Evolutionary conservation across 1,140 invertebrate species (phyloP).

Genomic region (Samia ricini): DNA sequence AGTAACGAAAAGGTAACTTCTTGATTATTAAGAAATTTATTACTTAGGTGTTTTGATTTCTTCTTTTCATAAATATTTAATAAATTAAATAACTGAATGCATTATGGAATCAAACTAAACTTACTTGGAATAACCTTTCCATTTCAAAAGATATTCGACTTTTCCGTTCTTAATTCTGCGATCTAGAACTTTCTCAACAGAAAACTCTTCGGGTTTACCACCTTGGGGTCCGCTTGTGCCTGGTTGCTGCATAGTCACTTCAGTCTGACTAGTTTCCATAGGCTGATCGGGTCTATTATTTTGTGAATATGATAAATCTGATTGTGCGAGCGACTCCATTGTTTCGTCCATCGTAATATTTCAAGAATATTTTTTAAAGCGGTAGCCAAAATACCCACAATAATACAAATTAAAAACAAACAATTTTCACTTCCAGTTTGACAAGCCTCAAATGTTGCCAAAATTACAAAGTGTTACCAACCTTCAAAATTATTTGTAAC

Average conservation of each 20-base stretch:
- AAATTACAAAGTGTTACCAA: no score
- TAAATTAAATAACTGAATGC: background rate
- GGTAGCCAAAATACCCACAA: no score
- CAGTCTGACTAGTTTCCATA: slow-evolving; percentile 33
- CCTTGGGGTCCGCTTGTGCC: slow-evolving; percentile 45
- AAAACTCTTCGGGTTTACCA: slow-evolving; percentile 83
- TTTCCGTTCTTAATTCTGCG: slow-evolving; percentile 88
- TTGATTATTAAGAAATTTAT: no score
- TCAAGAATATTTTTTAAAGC: background rate
- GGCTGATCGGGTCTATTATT: slow-evolving; percentile 10
- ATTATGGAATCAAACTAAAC: slow-evolving; percentile 51
- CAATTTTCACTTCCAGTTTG: background rate
- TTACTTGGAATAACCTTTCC: slow-evolving; percentile 90
- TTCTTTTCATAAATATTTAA: no score
- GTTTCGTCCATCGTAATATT: slow-evolving; percentile 33
- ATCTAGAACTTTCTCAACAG: slow-evolving; percentile 94
- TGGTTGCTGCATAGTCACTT: slow-evolving; percentile 21
- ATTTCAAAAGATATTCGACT: slow-evolving; percentile 93
- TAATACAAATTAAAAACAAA: background rate
- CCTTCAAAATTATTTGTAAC: no score
- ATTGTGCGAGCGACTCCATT: slow-evolving; percentile 29
- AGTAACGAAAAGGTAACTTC: no score
- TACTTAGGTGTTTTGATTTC: no score
- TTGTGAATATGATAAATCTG: slow-evolving; percentile 8
- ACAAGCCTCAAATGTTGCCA: background rate